Evolutionary conservation across 2,888 invertebrate genomes (phyloP).

Genomic region (Melipona beecheii): DNA sequence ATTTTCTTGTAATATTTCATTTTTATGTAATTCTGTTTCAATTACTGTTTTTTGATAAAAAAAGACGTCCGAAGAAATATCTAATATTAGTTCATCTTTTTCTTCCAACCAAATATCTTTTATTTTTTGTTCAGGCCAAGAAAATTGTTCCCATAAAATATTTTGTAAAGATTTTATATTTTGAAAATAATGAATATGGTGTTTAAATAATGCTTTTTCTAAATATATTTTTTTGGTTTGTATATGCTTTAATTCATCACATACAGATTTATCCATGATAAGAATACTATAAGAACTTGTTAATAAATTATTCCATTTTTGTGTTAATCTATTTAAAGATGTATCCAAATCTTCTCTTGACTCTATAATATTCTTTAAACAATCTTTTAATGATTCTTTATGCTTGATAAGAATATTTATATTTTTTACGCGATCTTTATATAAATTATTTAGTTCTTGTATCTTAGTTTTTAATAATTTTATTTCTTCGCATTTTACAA

Average conservation of each 20-base stretch:
- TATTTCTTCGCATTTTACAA: conserved; percentile 44
- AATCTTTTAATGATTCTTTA: conserved; percentile 50
- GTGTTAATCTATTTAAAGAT: conserved; percentile 43
- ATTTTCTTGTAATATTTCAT: conserved; percentile 44
- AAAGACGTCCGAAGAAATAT: conserved; percentile 31
- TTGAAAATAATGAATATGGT: conserved; percentile 48
- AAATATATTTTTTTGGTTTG: conserved; percentile 69
- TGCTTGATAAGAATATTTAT: conserved; percentile 50
- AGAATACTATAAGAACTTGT: conserved; percentile 53
- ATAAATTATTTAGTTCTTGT: conserved; percentile 43
- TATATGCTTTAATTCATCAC: conserved; percentile 74
- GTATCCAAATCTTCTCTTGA: conserved; percentile 43
- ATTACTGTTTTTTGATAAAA: conserved; percentile 46
- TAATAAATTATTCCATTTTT: conserved; percentile 61
- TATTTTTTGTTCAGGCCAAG: conserved; percentile 65
- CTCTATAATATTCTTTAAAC: conserved; percentile 33
- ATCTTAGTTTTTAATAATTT: conserved; percentile 52
- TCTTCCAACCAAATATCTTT: conserved; percentile 39
- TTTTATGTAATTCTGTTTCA: conserved; percentile 58
- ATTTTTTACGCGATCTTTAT: conserved; percentile 58
- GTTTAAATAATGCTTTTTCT: conserved; percentile 68
- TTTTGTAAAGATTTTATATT: conserved; percentile 60
- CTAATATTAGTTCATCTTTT: conserved; percentile 18
- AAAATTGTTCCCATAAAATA: conserved; percentile 64
- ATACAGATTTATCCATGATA: conserved; percentile 49